A percentile compares a stretch with the other conserved stretches of the same genome.
These are phyloP conservation scores for Catostomus latipinnis DNA, from an alignment of 2,797 vertebrate genomes.

Conservation along the genomic window DNA sequence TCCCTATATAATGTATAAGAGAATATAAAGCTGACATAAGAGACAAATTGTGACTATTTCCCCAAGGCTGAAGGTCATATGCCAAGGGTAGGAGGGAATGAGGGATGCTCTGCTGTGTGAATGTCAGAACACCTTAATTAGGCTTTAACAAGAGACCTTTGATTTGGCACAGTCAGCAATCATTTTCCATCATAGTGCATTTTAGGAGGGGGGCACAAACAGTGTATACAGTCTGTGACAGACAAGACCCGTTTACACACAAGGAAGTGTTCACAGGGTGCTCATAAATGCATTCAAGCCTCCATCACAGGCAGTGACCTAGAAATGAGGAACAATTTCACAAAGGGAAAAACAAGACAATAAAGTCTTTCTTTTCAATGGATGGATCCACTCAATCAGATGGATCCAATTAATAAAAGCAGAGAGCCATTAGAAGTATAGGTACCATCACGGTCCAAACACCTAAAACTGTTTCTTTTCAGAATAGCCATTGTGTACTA, in stretches of 20 bases:
- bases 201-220: conserved; percentile 8
- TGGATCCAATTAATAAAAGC: conserved; percentile 58
- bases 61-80: no score
- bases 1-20: no score
- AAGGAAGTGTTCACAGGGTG: conserved; percentile 44
- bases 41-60: no score
- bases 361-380: conserved; percentile 60
- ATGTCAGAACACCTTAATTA: conserved; percentile 30
- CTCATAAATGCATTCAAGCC: conserved; percentile 64
- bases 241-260: conserved; percentile 36
- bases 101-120: neutral
- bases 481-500: neutral
- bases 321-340: conserved; percentile 66
- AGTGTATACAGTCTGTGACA: conserved; percentile 38
- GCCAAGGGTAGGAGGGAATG: no score
- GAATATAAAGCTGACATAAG: no score
- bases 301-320: conserved; percentile 66
- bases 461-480: conserved; percentile 1
- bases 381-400: conserved; percentile 58
- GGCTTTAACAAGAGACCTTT: conserved; percentile 35
- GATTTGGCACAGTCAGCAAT: conserved; percentile 28
- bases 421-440: conserved; percentile 38
- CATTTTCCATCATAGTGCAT: conserved; percentile 39
- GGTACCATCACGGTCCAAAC: conserved; percentile 18
- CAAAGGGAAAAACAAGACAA: conserved; percentile 64